A percentile compares a stretch with the other conserved stretches of the same genome.
These are phyloP conservation scores for Rhinophrynus dorsalis DNA, from an alignment of 2,797 vertebrate species.

Conservation along the genomic window DNA sequence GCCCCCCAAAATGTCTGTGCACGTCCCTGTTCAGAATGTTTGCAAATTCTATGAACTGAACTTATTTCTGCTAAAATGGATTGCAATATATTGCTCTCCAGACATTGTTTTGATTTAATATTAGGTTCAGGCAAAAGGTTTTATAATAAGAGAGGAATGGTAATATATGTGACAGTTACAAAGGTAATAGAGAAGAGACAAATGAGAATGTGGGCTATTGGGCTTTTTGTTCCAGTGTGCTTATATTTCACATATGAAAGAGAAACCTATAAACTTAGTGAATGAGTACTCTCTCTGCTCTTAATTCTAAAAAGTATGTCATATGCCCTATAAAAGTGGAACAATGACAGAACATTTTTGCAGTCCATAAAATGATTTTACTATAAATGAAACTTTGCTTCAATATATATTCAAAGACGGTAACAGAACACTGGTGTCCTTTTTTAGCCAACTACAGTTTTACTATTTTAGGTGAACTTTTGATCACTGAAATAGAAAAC, in stretches of 20 bases:
- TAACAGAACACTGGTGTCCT: slow-evolving; percentile 15
- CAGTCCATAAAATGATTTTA: slow-evolving; percentile 37
- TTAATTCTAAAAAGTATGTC: slow-evolving; percentile 26
- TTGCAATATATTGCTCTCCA: no score
- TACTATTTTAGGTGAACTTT: slow-evolving; percentile 31
- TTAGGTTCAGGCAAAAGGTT: not conserved
- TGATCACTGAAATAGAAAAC: slow-evolving; percentile 33
- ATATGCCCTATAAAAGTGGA: slow-evolving; percentile 38
- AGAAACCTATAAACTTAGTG: slow-evolving; percentile 35
- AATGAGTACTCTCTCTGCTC: slow-evolving; percentile 10
- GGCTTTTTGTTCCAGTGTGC: not conserved
- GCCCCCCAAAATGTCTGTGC: no score
- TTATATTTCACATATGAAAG: slow-evolving; percentile 39
- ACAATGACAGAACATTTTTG: slow-evolving; percentile 45
- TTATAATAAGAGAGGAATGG: not conserved
- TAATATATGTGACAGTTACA: not conserved
- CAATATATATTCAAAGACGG: slow-evolving; percentile 6
- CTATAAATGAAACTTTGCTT: slow-evolving; percentile 17
- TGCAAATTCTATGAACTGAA: no score
- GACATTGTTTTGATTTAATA: no score
- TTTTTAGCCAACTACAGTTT: slow-evolving; percentile 12
- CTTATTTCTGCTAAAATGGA: no score
- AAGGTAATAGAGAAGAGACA: not conserved
- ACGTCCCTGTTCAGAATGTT: no score
- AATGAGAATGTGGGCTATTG: not conserved